phyloP scores from a whole-genome alignment of 2,797 vertebrate genomes.

The Sebastes kiyomatsui region DNA sequence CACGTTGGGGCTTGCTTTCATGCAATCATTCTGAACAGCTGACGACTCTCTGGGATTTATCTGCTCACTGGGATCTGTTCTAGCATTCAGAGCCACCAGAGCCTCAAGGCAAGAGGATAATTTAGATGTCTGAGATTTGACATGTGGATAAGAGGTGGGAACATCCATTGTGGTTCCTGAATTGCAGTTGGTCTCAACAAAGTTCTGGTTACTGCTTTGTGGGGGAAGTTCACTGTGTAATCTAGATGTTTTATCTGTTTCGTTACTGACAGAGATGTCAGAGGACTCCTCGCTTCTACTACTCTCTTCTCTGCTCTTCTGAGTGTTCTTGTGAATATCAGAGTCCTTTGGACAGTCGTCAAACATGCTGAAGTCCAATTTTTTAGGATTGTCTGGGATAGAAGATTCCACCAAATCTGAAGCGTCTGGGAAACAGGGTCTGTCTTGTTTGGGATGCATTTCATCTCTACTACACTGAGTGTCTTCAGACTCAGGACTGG shows the following conservation, averaged over 20 bases:
- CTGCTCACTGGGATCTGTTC: conserved; percentile 85
- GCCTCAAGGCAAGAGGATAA: conserved; percentile 94
- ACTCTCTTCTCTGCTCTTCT: conserved; percentile 59
- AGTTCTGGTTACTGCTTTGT: conserved; percentile 74
- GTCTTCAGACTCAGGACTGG: conserved; percentile 91
- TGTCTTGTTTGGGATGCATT: conserved; percentile 82
- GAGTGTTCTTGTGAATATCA: conserved; percentile 72
- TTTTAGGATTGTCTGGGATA: conserved; percentile 79
- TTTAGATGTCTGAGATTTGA: conserved; percentile 88
- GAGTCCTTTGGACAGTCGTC: conserved; percentile 86
- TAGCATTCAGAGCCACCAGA: conserved; percentile 90
- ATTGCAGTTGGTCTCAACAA: conserved; percentile 73
- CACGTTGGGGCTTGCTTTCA: conserved; percentile 89
- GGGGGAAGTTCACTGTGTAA: conserved; percentile 71
- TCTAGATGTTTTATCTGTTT: conserved; percentile 71
- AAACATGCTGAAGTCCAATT: conserved; percentile 84
- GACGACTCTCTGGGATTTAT: conserved; percentile 79
- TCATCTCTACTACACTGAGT: conserved; percentile 78
- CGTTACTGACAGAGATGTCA: conserved; percentile 65
- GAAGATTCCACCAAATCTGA: conserved; percentile 80
- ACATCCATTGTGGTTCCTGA: conserved; percentile 61
- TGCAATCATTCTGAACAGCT: conserved; percentile 78
- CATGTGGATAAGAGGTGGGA: conserved; percentile 76
- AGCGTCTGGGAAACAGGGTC: conserved; percentile 83
- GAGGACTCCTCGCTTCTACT: conserved; percentile 61